These are phyloP conservation scores for Hoplodrina blanda DNA, from an alignment of 2,888 invertebrate genomes.

Conservation along the genomic window DNA sequence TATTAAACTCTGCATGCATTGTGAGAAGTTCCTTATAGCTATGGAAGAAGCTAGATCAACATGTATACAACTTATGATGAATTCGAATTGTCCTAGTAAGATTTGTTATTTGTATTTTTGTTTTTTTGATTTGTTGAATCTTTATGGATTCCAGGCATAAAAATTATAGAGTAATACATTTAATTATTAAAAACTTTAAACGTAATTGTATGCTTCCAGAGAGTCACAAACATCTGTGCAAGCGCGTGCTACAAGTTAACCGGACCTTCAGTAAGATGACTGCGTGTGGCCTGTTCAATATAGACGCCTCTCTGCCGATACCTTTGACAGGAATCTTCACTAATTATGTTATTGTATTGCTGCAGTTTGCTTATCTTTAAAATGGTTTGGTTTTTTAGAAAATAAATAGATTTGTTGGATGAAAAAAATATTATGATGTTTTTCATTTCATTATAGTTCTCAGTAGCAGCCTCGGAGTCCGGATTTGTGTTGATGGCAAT, in stretches of 20 bases:
- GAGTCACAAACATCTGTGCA: background rate
- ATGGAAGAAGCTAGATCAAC: constrained; percentile 45
- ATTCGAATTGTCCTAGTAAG: constrained; percentile 5
- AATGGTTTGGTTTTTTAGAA: too few species aligned
- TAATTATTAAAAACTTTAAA: too few species aligned
- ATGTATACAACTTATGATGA: constrained; percentile 33
- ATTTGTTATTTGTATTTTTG: too few species aligned
- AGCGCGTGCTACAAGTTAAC: constrained; percentile 17
- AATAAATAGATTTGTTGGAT: too few species aligned
- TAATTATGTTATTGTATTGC: constrained; percentile 10
- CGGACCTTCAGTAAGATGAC: constrained; percentile 40
- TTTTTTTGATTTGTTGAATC: too few species aligned
- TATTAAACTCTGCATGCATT: constrained; percentile 39
- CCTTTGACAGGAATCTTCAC: background rate
- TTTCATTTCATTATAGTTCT: too few species aligned
- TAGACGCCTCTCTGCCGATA: constrained; percentile 27
- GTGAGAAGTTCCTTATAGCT: constrained; percentile 57
- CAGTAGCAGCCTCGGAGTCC: too few species aligned
- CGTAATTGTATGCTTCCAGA: background rate
- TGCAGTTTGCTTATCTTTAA: constrained; percentile 15
- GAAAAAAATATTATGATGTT: too few species aligned
- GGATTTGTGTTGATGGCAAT: too few species aligned
- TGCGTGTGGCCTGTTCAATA: constrained; percentile 35
- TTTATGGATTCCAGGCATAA: too few species aligned
- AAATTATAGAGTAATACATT: too few species aligned